Evolutionary conservation across 2,113 vertebrate species (phyloP).

Genomic region (Telmatochromis sp.): DNA sequence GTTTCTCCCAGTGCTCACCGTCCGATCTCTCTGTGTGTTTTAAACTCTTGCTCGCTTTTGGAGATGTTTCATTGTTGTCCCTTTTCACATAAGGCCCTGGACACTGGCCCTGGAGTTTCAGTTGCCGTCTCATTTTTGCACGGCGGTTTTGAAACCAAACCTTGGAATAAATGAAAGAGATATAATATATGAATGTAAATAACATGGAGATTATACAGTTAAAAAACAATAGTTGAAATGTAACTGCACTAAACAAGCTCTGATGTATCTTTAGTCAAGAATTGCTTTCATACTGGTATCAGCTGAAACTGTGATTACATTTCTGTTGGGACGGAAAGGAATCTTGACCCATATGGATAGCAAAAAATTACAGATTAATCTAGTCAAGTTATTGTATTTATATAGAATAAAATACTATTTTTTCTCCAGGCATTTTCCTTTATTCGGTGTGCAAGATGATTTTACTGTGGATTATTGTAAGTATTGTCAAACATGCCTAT

Average conservation of each 20-base stretch:
- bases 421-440: background rate
- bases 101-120: slow-evolving; percentile 69
- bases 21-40: slow-evolving; percentile 32
- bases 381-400: background rate
- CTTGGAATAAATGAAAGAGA: slow-evolving; percentile 37
- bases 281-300: background rate
- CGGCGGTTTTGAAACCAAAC: slow-evolving; percentile 85
- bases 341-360: background rate
- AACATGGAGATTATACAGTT: no score
- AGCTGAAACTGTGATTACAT: background rate
- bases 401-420: background rate
- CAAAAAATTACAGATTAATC: background rate
- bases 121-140: slow-evolving; percentile 79
- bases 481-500: background rate
- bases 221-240: background rate
- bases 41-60: background rate
- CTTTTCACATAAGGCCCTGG: background rate
- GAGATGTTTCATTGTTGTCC: slow-evolving; percentile 6
- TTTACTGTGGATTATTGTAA: background rate
- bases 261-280: background rate
- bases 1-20: slow-evolving; percentile 43
- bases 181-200: background rate
- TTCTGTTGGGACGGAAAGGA: background rate
- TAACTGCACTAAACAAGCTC: background rate
- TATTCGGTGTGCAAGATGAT: background rate